A percentile compares a stretch with the other conserved stretches of the same genome.
Conservation (phyloP, 2,888 invertebrate species). For the Callimorpha dominula region DNA sequence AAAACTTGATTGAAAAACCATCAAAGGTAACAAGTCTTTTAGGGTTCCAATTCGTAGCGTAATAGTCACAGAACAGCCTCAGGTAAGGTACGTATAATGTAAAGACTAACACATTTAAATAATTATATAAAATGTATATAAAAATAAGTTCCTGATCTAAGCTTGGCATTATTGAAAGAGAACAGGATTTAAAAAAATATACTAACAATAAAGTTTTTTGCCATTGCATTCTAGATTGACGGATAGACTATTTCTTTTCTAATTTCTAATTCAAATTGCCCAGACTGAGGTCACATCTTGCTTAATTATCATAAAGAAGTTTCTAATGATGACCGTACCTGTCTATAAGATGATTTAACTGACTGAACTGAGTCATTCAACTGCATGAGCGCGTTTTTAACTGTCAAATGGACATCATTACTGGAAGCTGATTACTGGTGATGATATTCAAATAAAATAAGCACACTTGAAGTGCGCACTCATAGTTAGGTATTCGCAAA, state of each 20-base stretch:
- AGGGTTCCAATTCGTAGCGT: too few relatives aligned
- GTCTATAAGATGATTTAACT: conserved; percentile 30
- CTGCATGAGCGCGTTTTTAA: conserved; percentile 50
- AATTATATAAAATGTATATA: too few relatives aligned
- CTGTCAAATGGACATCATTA: conserved; percentile 51
- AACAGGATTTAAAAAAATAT: background rate
- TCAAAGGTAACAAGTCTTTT: too few relatives aligned
- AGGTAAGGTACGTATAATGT: too few relatives aligned
- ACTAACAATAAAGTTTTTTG: background rate
- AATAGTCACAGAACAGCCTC: too few relatives aligned
- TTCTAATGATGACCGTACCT: conserved; percentile 18
- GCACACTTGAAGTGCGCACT: conserved; percentile 22
- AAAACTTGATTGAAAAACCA: too few relatives aligned
- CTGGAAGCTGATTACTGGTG: conserved; percentile 56
- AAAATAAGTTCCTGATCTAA: background rate
- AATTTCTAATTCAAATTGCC: conserved; percentile 5
- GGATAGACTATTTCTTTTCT: background rate
- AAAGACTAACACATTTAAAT: too few relatives aligned
- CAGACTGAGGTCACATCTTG: background rate
- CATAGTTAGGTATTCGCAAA: conserved; percentile 32
- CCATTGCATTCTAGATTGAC: background rate
- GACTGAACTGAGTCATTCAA: conserved; percentile 52
- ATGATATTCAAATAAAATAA: conserved; percentile 65
- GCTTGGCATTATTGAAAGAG: background rate
- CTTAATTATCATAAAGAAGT: conserved; percentile 4